phyloP scores from a whole-genome alignment of 2,113 vertebrate species.

The Campylomormyrus numenius region DNA sequence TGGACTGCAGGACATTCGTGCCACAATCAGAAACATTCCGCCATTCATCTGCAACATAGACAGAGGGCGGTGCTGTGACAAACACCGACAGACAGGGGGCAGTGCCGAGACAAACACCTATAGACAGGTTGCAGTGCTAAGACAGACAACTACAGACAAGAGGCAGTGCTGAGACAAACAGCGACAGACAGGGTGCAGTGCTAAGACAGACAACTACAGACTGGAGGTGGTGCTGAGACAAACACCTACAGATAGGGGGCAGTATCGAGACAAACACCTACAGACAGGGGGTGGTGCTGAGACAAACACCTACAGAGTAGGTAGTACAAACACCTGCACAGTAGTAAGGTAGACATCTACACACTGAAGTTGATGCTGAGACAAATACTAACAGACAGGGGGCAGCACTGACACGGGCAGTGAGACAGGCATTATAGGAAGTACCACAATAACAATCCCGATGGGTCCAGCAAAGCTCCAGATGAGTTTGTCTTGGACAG shows the following conservation, averaged over 20 bases:
- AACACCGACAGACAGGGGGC: background rate
- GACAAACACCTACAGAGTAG: background rate
- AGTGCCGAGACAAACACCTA: constrained; percentile 5
- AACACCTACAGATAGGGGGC: background rate
- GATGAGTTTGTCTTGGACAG: constrained; percentile 91
- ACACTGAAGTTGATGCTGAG: background rate
- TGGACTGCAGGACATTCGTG: constrained; percentile 81
- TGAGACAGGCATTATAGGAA: background rate
- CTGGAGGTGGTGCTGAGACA: no score
- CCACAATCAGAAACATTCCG: constrained; percentile 84
- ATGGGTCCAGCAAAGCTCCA: constrained; percentile 97
- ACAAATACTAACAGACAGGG: background rate
- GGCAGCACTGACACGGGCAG: background rate
- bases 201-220: no score
- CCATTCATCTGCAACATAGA: constrained; percentile 74
- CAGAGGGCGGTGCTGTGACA: constrained; percentile 15
- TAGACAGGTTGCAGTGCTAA: background rate
- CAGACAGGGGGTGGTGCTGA: background rate
- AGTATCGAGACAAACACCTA: background rate
- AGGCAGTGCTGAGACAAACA: constrained; percentile 16
- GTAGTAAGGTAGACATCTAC: constrained; percentile 1
- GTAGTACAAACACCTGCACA: background rate
- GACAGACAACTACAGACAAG: background rate
- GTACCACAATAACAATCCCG: constrained; percentile 86
- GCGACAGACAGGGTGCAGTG: background rate